Base-by-base conservation (phyloP, 1,140 invertebrate genomes). In the Geopemphigus sp. region DNA sequence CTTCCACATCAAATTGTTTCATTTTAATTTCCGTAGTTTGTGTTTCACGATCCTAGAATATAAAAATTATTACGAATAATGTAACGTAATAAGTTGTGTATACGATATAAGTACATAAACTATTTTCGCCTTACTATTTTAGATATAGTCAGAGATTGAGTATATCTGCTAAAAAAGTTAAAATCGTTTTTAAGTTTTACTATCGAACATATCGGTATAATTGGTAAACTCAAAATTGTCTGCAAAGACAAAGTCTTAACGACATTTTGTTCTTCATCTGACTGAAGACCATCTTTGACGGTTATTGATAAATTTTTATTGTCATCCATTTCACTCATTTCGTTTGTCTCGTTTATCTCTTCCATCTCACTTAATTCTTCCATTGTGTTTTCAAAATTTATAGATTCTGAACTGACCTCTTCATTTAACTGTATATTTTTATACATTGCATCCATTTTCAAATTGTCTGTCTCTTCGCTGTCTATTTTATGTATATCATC, bases 101-200 rank as follows among this genome's bases (percentile, higher is more conserved):
- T 15, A 29, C 12, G 12, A 4, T 24, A 57, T 57, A 50, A 29
- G 11, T 53, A 53, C 5, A 26, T 54, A 14, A 12, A 11, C 29
- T 54, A 19, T 3, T 32, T 12, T 53, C n/a, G 0, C 29, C 17
- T 72, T 72, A 70, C 66, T 24, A 93, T 83, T 93, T 87, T 83
- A 87, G 92, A 90, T 86, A 92, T 92, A 81, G 90, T 89, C 83
- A 92, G 93, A 0, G 95, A 96, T n/a, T 96, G 89, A 0, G 94
- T 91, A 59, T 92, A 94, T 83, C 96, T 87, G 84, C 97, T 95
- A 84, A 94, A 96, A 85, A 92, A 97, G 85, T 97, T 97, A 82
- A 98, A 98, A 85, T 96, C 93, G 87, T 97, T 97, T 12, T 93
- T 92, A 24, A 83, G 74, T 11, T 87, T 86, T 82, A 86, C 85